Conservation (phyloP, 1,140 invertebrate species). For the Delia radicum region DNA sequence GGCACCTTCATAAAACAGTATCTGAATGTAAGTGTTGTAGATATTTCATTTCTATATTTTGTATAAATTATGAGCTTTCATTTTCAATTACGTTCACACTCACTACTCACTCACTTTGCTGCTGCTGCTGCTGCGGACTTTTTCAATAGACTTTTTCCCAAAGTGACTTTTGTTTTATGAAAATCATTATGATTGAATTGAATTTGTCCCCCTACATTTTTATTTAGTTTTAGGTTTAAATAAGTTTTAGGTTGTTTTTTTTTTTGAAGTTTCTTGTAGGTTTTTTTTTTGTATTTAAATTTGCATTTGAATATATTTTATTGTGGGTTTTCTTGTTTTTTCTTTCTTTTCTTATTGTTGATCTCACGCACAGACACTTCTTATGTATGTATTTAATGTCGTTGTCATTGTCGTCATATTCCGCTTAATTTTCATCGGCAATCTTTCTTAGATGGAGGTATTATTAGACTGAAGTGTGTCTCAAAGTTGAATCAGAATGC, state of each 20-base stretch:
- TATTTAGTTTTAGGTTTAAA: too few species aligned
- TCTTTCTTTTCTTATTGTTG: background rate
- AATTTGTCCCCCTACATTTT: background rate
- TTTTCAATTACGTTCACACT: constrained; percentile 21
- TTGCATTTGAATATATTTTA: background rate
- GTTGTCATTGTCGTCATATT: constrained; percentile 5
- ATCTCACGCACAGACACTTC: constrained; percentile 14
- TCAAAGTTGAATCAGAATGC: constrained; percentile 17
- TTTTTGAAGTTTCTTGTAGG: background rate
- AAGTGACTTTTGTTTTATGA: too few species aligned
- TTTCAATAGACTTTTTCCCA: background rate
- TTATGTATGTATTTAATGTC: background rate
- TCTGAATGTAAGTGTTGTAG: too few species aligned
- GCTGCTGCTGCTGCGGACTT: background rate
- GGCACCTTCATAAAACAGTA: too few species aligned
- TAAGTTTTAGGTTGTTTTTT: background rate
- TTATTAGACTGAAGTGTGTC: constrained; percentile 22
- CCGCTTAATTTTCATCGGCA: constrained; percentile 3
- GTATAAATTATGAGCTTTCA: constrained; percentile 21
- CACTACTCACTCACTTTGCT: background rate
- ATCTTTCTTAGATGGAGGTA: constrained; percentile 10
- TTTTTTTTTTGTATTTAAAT: background rate
- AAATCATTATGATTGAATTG: background rate
- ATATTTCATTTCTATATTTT: too few species aligned
- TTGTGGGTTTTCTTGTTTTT: background rate